Evolutionary conservation across 2,113 vertebrate genomes (phyloP).

Genomic region (Periophthalmodon schlosseri): DNA sequence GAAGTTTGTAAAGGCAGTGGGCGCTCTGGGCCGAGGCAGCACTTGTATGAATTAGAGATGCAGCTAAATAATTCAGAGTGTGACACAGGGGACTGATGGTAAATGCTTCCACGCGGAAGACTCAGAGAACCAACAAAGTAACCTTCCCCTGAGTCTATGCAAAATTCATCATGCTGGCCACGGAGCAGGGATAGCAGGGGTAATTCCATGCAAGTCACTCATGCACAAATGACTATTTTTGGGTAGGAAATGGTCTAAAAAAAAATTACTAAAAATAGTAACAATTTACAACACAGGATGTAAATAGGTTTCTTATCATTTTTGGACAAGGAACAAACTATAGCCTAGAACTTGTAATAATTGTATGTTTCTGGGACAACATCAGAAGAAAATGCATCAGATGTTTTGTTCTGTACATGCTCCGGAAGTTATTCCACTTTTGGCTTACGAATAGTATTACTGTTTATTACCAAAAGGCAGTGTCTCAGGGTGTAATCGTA

Average conservation of each 20-base stretch:
- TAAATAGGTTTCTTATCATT: background rate
- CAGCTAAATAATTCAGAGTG: slow-evolving; percentile 75
- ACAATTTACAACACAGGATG: background rate
- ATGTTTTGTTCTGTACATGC: slow-evolving; percentile 31
- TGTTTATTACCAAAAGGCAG: slow-evolving; percentile 31
- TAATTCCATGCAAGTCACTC: slow-evolving; percentile 25
- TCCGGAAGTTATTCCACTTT: slow-evolving; percentile 43
- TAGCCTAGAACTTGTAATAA: background rate
- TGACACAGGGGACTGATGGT: slow-evolving; percentile 69
- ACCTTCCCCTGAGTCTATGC: slow-evolving; percentile 66
- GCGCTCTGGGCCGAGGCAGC: slow-evolving; percentile 40
- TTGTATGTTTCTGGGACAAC: slow-evolving; percentile 39
- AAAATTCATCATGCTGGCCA: slow-evolving; percentile 65
- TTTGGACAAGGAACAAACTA: background rate
- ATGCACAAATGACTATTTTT: slow-evolving; percentile 43
- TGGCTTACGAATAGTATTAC: slow-evolving; percentile 26
- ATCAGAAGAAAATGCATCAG: slow-evolving; percentile 27
- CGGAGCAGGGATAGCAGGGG: slow-evolving; percentile 45
- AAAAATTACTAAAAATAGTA: background rate
- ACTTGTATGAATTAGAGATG: slow-evolving; percentile 76
- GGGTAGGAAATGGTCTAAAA: background rate
- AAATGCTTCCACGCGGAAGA: slow-evolving; percentile 73
- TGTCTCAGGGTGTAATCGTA: background rate
- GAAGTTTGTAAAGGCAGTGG: slow-evolving; percentile 42
- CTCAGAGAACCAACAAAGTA: slow-evolving; percentile 66